Evolutionary conservation across 2,113 vertebrate species (phyloP).

Genomic region (Elephantulus edwardii): DNA sequence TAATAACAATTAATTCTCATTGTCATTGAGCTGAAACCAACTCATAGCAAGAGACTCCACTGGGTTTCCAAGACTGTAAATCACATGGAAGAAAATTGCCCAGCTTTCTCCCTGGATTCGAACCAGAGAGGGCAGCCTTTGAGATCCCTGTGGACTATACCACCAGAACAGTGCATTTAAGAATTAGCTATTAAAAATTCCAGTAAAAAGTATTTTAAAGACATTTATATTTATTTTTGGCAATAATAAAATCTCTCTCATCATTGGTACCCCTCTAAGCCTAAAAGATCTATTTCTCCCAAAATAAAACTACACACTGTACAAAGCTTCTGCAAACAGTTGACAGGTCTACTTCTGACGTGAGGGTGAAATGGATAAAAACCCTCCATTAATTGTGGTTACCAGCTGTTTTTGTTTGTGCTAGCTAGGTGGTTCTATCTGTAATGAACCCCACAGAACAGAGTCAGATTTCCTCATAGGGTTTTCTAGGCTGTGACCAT

Average conservation of each 20-base stretch:
- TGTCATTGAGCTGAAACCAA: too few species aligned
- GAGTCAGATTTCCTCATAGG: neutral
- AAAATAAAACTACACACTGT: conserved; percentile 9
- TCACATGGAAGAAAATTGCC: too few species aligned
- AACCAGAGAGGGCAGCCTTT: too few species aligned
- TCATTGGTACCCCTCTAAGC: neutral
- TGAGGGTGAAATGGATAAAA: conserved; percentile 1
- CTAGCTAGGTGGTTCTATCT: too few species aligned
- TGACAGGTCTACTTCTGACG: conserved; percentile 43
- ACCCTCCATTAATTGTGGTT: neutral
- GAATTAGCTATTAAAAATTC: conserved; percentile 34
- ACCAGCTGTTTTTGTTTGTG: neutral
- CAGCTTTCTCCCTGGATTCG: too few species aligned
- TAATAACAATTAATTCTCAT: too few species aligned
- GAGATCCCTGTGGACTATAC: too few species aligned
- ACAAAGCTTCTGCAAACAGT: conserved; percentile 9
- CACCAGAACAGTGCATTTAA: too few species aligned
- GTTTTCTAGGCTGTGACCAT: neutral
- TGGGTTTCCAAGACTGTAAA: too few species aligned
- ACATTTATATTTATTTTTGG: conserved; percentile 29
- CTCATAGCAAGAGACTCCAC: too few species aligned
- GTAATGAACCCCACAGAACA: neutral
- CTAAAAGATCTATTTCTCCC: neutral
- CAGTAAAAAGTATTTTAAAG: neutral
- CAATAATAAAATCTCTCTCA: conserved; percentile 12